A percentile compares a stretch with the other conserved stretches of the same genome.
Conservation (phyloP, 2,113 vertebrate species). For the Oreochromis tanganicae region DNA sequence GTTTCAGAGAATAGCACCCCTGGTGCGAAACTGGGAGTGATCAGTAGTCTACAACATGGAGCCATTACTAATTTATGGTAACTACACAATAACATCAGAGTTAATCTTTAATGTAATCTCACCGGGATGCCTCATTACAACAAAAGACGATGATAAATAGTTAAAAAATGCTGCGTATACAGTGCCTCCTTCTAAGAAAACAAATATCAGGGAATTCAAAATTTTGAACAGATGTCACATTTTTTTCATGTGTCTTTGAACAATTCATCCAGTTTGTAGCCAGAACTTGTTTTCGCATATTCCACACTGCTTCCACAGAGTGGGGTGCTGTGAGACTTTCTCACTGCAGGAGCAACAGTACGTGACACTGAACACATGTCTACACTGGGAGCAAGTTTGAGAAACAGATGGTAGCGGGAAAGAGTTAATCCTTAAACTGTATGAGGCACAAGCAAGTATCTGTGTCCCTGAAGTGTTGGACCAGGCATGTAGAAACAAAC, state of each 20-base stretch:
- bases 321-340: neutral
- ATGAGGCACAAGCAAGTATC: neutral
- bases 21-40: neutral
- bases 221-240: neutral
- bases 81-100: neutral
- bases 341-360: constrained; percentile 7
- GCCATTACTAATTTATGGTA: neutral
- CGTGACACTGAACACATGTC: constrained; percentile 41
- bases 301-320: neutral
- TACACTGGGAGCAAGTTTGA: neutral
- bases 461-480: neutral
- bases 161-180: neutral
- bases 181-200: neutral
- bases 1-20: neutral
- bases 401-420: constrained; percentile 32
- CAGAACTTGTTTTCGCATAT: neutral
- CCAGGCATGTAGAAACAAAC: constrained; percentile 7
- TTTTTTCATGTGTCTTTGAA: neutral
- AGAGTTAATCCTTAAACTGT: constrained; percentile 2
- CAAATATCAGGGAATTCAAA: neutral
- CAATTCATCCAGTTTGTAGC: neutral
- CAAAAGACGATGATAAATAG: neutral
- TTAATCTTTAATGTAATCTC: neutral
- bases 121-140: neutral
- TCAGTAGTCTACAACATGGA: neutral